Base-by-base conservation (phyloP, 53 echinoderm and acorn worm species). In the Apostichopus leukothele region DNA sequence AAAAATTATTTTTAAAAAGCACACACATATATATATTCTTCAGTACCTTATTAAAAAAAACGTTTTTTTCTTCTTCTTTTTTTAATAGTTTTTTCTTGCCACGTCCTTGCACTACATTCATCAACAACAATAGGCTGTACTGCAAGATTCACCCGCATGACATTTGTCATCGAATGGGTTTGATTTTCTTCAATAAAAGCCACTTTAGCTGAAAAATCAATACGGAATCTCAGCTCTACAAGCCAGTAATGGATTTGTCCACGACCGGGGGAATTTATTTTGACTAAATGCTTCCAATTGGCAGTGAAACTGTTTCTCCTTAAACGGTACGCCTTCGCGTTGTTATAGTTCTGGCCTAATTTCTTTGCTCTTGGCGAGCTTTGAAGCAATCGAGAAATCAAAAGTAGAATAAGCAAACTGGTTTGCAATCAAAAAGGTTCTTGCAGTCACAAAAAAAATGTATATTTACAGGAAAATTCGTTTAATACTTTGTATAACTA, bases 201-300 rank as follows among this genome's bases (percentile, higher is more conserved):
- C 54, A 54, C 59, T 81, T 59, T 55, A 5, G 22, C 81, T 54
- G 9, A 10, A 57, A 81, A 81, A 81, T 81, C 81, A 59, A 81
- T 81, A 59, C 8, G 20, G 55, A 59, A 81, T 81, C 59, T 81
- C 81, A 55, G 51, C 23, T 54, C 60, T 81, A 81, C 81, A 59
- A 14, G 81, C 81, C 57, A 14, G 53, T 81, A 81, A 81, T 81
- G 55, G 59, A 54, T 55, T 59, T 25, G 81, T 81, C 23, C 54
- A 81, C 53, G 59, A 81, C 21, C 81, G 54, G 16, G 54, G 54
- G 55, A 81, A 52, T 60, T 25, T 21, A 57, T 81, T 81, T 53
- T 55, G 22, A 81, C 59, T 81, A 81, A 81, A 53, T 53, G 81
- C 81, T 81, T 81, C 81, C 81, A 55, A 81, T 81, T 81, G 81